These are phyloP conservation scores for Pseudochirops corinnae DNA, from an alignment of 2,797 vertebrate species.

Conservation along the genomic window DNA sequence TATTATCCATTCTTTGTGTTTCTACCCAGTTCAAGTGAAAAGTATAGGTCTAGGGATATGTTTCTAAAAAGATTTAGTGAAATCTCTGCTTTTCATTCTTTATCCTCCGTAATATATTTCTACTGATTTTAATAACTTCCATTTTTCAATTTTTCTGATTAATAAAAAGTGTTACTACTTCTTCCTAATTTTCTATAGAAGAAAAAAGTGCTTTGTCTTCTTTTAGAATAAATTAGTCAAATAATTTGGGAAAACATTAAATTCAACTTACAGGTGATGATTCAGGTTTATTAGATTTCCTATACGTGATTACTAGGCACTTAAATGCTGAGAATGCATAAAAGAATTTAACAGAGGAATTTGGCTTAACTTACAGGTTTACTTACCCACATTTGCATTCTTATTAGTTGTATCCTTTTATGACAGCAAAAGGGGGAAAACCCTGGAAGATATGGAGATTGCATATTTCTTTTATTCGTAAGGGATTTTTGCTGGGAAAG, in stretches of 20 bases:
- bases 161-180: slow-evolving; percentile 17
- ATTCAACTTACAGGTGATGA: slow-evolving; percentile 40
- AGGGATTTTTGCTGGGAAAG: not conserved
- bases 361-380: slow-evolving; percentile 47
- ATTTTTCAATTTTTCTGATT: slow-evolving; percentile 26
- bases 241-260: slow-evolving; percentile 51
- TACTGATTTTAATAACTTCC: slow-evolving; percentile 45
- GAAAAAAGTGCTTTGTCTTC: slow-evolving; percentile 33
- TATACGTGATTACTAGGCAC: slow-evolving; percentile 32
- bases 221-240: not conserved
- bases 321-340: slow-evolving; percentile 46
- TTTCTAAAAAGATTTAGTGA: not conserved
- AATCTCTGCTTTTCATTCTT: not conserved
- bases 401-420: slow-evolving; percentile 50
- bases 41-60: not conserved
- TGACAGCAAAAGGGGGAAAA: not conserved
- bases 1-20: slow-evolving; percentile 25
- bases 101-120: not conserved
- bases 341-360: slow-evolving; percentile 53
- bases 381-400: slow-evolving; percentile 40
- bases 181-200: not conserved
- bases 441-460: not conserved
- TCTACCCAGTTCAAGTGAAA: slow-evolving; percentile 3
- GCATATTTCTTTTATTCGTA: not conserved
- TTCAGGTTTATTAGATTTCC: slow-evolving; percentile 43